Conservation (phyloP, 1,140 invertebrate species). For the Branchinecta lynchi region DNA sequence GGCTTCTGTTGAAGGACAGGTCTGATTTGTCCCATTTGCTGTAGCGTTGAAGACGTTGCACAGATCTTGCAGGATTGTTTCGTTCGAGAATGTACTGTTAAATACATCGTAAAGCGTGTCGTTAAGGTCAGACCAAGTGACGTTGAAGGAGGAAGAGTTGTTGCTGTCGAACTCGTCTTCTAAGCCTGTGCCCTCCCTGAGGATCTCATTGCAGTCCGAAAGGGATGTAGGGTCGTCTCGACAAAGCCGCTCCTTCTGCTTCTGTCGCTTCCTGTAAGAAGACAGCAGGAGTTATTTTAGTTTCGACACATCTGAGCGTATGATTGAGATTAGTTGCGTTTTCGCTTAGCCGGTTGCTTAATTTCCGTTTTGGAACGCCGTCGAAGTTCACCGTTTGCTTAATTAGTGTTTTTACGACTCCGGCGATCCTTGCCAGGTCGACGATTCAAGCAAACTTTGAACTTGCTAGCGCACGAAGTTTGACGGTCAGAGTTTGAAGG, state of each 20-base stretch:
- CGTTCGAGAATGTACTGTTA: slow-evolving; percentile 25
- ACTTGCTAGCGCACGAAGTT: no score
- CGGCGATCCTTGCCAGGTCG: no score
- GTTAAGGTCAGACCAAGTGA: not conserved
- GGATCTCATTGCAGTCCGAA: slow-evolving; percentile 40
- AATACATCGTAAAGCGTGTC: slow-evolving; percentile 1
- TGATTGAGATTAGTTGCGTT: no score
- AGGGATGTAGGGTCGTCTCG: slow-evolving; percentile 43
- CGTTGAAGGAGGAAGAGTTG: slow-evolving; percentile 19
- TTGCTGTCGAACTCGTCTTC: slow-evolving; percentile 17
- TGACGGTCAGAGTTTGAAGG: no score
- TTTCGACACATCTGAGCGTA: no score
- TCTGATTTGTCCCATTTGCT: slow-evolving; percentile 27
- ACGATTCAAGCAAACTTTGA: no score
- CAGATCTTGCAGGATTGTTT: slow-evolving; percentile 22
- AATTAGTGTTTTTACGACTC: no score
- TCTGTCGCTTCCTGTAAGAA: slow-evolving; percentile 43
- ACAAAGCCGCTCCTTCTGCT: slow-evolving; percentile 46
- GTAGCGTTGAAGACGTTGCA: slow-evolving; percentile 31
- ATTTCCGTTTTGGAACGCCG: no score
- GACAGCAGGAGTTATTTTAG: slow-evolving; percentile 1
- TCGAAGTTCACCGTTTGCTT: no score
- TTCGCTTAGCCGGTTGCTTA: no score
- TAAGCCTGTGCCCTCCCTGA: slow-evolving; percentile 22
- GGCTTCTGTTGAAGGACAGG: slow-evolving; percentile 21